A percentile compares a stretch with the other conserved stretches of the same genome.
phyloP scores from a whole-genome alignment of 2,797 vertebrate genomes.

The Sebastolobus altivelis region DNA sequence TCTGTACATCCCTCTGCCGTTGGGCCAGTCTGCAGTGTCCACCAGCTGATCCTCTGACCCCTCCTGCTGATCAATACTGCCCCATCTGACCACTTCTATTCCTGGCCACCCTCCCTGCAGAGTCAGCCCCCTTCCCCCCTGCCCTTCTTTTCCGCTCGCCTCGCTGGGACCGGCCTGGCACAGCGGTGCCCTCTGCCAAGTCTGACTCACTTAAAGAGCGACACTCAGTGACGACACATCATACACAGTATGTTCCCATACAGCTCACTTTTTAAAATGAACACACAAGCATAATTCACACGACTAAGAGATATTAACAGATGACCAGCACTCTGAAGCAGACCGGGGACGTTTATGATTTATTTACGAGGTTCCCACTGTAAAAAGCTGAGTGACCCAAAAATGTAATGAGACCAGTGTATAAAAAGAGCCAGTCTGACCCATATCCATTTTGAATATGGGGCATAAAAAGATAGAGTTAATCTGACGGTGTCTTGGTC shows the following conservation, averaged over 20 bases:
- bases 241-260: constrained; percentile 6
- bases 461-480: constrained; percentile 60
- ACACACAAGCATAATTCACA: constrained; percentile 7
- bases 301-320: constrained; percentile 24
- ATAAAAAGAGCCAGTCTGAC: constrained; percentile 76
- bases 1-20: constrained; percentile 39
- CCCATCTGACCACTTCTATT: constrained; percentile 79
- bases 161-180: constrained; percentile 55
- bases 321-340: constrained; percentile 46
- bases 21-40: constrained; percentile 21
- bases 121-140: constrained; percentile 60
- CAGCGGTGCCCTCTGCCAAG: constrained; percentile 48
- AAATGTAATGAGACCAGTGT: constrained; percentile 76
- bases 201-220: constrained; percentile 60
- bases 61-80: constrained; percentile 71
- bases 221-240: constrained; percentile 22
- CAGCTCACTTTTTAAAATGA: background rate
- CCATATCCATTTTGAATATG: constrained; percentile 70
- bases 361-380: constrained; percentile 61
- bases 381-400: constrained; percentile 76
- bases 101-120: constrained; percentile 66
- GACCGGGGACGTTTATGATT: constrained; percentile 68
- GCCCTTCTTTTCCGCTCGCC: constrained; percentile 56
- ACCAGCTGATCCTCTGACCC: constrained; percentile 60
- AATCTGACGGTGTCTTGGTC: constrained; percentile 45